Evolutionary conservation across 2,797 vertebrate genomes (phyloP).

Genomic region (Gymnothorax javanicus): DNA sequence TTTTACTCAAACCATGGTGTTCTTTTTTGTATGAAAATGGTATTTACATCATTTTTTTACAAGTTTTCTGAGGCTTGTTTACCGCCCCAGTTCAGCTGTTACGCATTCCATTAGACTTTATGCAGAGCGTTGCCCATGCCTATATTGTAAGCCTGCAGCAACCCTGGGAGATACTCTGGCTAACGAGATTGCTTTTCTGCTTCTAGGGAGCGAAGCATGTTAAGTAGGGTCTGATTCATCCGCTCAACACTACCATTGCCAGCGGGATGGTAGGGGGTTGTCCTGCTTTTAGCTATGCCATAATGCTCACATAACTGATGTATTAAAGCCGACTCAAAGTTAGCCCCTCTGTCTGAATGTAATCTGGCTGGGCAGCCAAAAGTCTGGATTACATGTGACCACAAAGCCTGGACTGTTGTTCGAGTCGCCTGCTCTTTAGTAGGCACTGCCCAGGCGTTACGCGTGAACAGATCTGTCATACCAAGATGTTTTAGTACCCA

Average conservation of each 20-base stretch:
- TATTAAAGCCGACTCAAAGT: slow-evolving; percentile 13
- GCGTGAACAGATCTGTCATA: slow-evolving; percentile 22
- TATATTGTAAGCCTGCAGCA: too few relatives aligned
- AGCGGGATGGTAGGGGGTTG: background rate
- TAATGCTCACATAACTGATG: slow-evolving; percentile 5
- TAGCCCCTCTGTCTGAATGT: slow-evolving; percentile 7
- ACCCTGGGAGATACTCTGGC: too few relatives aligned
- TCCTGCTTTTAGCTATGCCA: background rate
- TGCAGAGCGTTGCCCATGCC: too few relatives aligned
- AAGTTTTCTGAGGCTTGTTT: too few relatives aligned
- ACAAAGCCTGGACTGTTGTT: slow-evolving; percentile 15
- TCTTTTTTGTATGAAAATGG: too few relatives aligned
- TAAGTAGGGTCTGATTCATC: slow-evolving; percentile 6
- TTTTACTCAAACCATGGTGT: too few relatives aligned
- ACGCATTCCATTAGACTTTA: too few relatives aligned
- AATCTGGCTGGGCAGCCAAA: slow-evolving; percentile 18
- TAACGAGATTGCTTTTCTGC: too few relatives aligned
- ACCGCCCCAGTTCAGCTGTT: too few relatives aligned
- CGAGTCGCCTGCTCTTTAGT: slow-evolving; percentile 8
- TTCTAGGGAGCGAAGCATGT: background rate
- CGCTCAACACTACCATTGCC: background rate
- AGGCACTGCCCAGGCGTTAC: background rate
- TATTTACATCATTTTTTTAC: too few relatives aligned
- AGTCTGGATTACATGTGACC: background rate
- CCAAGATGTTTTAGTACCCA: background rate